phyloP scores from a whole-genome alignment of 2,113 vertebrate species.

The Phycodurus eques region DNA sequence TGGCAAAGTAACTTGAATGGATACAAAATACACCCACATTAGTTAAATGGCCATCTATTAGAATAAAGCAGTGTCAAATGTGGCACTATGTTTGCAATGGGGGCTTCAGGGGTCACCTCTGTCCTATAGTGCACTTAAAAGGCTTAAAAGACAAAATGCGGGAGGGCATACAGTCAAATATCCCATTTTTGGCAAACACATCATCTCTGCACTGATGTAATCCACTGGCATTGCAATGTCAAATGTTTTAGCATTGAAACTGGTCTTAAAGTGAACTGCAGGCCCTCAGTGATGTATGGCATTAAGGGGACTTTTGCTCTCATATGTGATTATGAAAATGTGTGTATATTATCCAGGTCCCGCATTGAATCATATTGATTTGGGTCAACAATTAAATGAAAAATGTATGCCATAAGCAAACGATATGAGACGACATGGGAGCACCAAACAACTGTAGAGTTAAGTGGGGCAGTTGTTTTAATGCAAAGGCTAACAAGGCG shows the following conservation, averaged over 20 bases:
- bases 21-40: too few relatives aligned
- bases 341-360: background rate
- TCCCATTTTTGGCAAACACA: background rate
- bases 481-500: constrained; percentile 80
- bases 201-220: background rate
- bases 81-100: too few relatives aligned
- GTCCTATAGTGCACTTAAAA: background rate
- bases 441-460: background rate
- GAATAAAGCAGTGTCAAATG: background rate
- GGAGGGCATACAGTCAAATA: background rate
- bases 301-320: background rate
- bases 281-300: background rate
- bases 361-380: background rate
- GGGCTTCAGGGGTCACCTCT: too few relatives aligned
- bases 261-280: constrained; percentile 10
- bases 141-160: background rate
- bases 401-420: background rate
- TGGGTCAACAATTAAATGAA: background rate
- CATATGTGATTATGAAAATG: background rate
- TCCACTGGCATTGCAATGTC: background rate
- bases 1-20: too few relatives aligned
- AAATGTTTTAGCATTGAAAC: constrained; percentile 4
- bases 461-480: constrained; percentile 65
- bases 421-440: background rate
- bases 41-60: too few relatives aligned